These are phyloP conservation scores for Falcunculus frontatus DNA, from an alignment of 2,113 vertebrate genomes.

Conservation along the genomic window DNA sequence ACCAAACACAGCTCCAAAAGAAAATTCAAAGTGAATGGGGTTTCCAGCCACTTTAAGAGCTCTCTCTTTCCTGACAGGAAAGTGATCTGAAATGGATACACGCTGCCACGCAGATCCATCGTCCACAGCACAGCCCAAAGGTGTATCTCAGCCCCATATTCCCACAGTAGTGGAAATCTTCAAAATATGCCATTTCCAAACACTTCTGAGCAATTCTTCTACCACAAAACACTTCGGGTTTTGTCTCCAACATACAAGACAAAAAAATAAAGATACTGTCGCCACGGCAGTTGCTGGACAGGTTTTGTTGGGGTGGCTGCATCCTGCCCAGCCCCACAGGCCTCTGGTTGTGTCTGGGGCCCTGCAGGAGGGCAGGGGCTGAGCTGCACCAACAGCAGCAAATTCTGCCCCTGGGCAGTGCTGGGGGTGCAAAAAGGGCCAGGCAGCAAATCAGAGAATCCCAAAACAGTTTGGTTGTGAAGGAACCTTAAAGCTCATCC, in stretches of 20 bases:
- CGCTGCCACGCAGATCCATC: neutral
- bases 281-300: neutral
- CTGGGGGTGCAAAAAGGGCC: neutral
- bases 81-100: neutral
- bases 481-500: neutral
- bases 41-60: neutral
- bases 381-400: neutral
- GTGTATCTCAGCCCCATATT: neutral
- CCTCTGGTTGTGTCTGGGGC: no score
- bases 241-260: neutral
- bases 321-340: neutral
- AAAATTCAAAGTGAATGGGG: no score
- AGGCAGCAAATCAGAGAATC: neutral
- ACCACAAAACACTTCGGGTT: neutral
- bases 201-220: neutral
- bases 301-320: neutral
- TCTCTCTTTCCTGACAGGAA: neutral
- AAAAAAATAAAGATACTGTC: neutral
- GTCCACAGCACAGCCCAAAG: neutral
- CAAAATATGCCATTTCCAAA: neutral
- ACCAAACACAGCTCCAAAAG: no score
- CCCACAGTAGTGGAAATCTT: neutral
- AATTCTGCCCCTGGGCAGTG: neutral
- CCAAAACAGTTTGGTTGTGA: neutral
- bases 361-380: neutral